Conservation (phyloP, 1,140 invertebrate genomes). For the Lordiphosa mommai region DNA sequence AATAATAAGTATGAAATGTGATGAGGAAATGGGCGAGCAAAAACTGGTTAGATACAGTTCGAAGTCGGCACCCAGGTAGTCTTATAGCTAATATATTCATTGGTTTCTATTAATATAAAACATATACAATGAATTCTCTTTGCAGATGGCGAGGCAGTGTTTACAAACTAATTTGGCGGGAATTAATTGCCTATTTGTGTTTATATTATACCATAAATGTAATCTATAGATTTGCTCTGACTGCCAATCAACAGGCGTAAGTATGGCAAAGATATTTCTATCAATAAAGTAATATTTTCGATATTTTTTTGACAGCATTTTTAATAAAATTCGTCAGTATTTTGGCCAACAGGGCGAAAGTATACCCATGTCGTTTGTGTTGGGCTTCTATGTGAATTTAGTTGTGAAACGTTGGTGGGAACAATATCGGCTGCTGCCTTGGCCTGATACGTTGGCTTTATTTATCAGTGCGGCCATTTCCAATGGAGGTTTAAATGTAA, state of each 20-base stretch:
- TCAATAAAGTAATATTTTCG: background rate
- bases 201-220: constrained; percentile 94
- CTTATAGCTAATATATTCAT: constrained; percentile 10
- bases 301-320: constrained; percentile 82
- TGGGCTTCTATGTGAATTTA: constrained; percentile 95
- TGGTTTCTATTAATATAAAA: background rate
- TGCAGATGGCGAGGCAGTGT: constrained; percentile 96
- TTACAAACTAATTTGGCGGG: constrained; percentile 98
- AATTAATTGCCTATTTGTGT: constrained; percentile 92
- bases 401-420: constrained; percentile 96
- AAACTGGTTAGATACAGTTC: constrained; percentile 34
- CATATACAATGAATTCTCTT: constrained; percentile 12
- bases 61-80: constrained; percentile 4
- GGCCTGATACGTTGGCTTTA: constrained; percentile 93
- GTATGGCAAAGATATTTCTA: constrained; percentile 39
- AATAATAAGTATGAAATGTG: constrained; percentile 19
- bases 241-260: constrained; percentile 90
- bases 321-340: constrained; percentile 89
- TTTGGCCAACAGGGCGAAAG: constrained; percentile 90
- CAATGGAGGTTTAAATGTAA: constrained; percentile 88
- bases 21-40: constrained; percentile 22
- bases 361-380: constrained; percentile 95
- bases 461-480: constrained; percentile 94
- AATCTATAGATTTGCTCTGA: constrained; percentile 92
- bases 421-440: constrained; percentile 92